A percentile compares a stretch with the other conserved stretches of the same genome.
These are phyloP conservation scores for Micromesistius poutassou DNA, from an alignment of 2,797 vertebrate species.

Conservation along the genomic window DNA sequence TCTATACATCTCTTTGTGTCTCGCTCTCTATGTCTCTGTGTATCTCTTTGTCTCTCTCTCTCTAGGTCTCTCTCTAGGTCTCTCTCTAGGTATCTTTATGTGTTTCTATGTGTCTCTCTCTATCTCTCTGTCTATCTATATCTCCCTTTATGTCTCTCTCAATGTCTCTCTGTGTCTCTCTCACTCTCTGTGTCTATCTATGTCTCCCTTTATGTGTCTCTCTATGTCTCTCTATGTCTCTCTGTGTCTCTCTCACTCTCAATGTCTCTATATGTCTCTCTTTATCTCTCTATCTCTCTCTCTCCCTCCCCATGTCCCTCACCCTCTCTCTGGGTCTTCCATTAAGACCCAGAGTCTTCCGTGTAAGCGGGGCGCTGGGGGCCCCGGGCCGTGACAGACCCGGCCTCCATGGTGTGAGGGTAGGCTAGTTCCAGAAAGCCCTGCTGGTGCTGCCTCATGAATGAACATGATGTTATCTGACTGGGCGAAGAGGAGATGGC, in stretches of 20 bases:
- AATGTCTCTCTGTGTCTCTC: not conserved
- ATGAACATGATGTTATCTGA: conserved; percentile 32
- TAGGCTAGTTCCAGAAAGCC: conserved; percentile 32
- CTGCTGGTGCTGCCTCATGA: conserved; percentile 2
- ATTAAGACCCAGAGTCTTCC: too few relatives aligned
- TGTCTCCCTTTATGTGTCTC: not conserved
- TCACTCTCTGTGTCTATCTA: not conserved
- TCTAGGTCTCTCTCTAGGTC: not conserved
- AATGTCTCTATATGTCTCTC: not conserved
- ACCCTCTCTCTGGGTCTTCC: not conserved
- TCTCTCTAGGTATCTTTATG: not conserved
- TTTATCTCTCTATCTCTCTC: not conserved
- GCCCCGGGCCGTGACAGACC: not conserved
- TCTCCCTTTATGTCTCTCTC: not conserved
- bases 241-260: not conserved
- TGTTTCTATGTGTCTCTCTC: not conserved
- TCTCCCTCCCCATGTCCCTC: not conserved
- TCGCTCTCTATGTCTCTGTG: not conserved
- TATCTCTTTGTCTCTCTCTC: not conserved
- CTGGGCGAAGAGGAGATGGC: conserved; percentile 44
- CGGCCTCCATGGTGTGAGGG: not conserved
- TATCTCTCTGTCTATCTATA: not conserved
- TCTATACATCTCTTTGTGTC: not conserved
- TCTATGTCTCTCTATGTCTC: not conserved
- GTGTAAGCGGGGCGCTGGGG: too few relatives aligned